Percentiles rank a stretch among this genome's conserved stretches.
phyloP scores from a whole-genome alignment of 2,888 invertebrate genomes.

The Cistogaster globosa region DNA sequence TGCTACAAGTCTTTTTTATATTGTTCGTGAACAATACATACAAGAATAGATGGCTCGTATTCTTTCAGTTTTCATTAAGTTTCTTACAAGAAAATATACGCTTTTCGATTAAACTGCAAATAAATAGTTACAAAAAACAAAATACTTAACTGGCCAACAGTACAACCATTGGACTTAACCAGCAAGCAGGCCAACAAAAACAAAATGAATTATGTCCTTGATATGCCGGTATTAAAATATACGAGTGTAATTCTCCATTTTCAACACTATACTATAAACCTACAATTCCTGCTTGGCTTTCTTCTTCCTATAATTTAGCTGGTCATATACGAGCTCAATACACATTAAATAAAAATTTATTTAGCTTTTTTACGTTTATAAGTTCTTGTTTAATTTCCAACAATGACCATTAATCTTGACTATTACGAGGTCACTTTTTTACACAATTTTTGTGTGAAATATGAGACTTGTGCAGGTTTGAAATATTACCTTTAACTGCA shows the following conservation, averaged over 20 bases:
- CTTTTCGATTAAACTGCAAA: constrained; percentile 19
- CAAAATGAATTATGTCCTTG: constrained; percentile 64
- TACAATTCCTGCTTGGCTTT: constrained; percentile 14
- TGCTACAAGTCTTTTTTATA: background rate
- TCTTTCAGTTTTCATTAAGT: constrained; percentile 19
- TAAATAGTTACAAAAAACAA: constrained; percentile 3
- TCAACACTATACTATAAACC: background rate
- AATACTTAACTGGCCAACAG: constrained; percentile 27
- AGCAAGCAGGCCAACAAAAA: background rate
- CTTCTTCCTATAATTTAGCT: constrained; percentile 13
- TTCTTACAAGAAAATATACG: constrained; percentile 42
- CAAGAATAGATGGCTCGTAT: background rate
- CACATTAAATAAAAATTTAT: constrained; percentile 62
- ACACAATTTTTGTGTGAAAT: constrained; percentile 58
- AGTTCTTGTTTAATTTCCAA: constrained; percentile 67
- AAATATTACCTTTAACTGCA: constrained; percentile 66
- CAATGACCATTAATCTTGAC: constrained; percentile 70
- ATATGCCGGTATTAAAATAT: constrained; percentile 50
- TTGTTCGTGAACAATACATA: constrained; percentile 21
- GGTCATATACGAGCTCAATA: constrained; percentile 18
- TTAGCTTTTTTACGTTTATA: constrained; percentile 65
- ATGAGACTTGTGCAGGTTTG: constrained; percentile 63
- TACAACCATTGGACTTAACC: background rate
- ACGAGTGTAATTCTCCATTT: constrained; percentile 40
- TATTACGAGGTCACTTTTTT: constrained; percentile 68